Conservation (phyloP, 1,140 invertebrate species). For the Drosophila orosa region DNA sequence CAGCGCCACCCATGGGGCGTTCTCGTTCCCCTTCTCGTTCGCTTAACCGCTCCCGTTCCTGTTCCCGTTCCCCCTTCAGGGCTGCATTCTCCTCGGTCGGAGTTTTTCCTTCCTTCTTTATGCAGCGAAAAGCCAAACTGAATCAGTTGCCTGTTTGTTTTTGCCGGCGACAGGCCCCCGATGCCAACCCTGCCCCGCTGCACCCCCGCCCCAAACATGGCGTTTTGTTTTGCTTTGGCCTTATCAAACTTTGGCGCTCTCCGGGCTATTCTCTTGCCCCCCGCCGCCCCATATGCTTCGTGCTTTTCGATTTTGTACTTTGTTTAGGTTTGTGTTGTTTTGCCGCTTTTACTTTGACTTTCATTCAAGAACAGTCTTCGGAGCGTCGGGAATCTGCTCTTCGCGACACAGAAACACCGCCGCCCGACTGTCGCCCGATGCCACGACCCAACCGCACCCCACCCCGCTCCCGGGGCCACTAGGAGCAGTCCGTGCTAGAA, state of each 20-base stretch:
- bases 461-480: slow-evolving; percentile 30
- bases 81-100: not conserved
- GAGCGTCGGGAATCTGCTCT: slow-evolving; percentile 47
- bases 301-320: slow-evolving; percentile 69
- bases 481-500: slow-evolving; percentile 54
- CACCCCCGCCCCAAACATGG: not conserved
- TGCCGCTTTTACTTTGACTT: slow-evolving; percentile 84
- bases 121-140: slow-evolving; percentile 19
- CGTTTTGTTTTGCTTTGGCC: slow-evolving; percentile 63
- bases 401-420: slow-evolving; percentile 72
- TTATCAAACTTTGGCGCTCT: slow-evolving; percentile 76
- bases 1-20: slow-evolving; percentile 3
- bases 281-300: slow-evolving; percentile 4
- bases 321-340: slow-evolving; percentile 83
- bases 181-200: not conserved
- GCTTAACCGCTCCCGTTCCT: not conserved
- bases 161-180: slow-evolving; percentile 46
- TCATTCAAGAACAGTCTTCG: slow-evolving; percentile 80
- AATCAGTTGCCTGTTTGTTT: slow-evolving; percentile 43
- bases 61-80: not conserved
- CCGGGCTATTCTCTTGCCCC: slow-evolving; percentile 44
- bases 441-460: slow-evolving; percentile 31
- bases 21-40: slow-evolving; percentile 3
- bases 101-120: slow-evolving; percentile 20
- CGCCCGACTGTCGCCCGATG: slow-evolving; percentile 30